Percentiles rank a stretch among this genome's conserved stretches.
Conservation (phyloP, 2,888 invertebrate genomes). For the Parasteatoda lunata region DNA sequence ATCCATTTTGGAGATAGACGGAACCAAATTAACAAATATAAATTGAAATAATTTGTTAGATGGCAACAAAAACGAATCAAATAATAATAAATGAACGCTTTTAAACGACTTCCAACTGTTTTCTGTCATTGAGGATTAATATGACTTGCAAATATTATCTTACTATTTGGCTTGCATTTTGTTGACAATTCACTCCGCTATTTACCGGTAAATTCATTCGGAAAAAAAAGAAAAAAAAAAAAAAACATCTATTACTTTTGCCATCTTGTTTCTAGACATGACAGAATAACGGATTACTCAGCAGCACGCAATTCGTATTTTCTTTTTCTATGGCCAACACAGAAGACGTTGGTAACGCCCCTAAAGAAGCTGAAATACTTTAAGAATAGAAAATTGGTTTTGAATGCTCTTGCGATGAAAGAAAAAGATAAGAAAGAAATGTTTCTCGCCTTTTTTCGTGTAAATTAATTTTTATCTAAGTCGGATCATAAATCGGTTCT, state of each 20-base stretch:
- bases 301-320: constrained; percentile 42
- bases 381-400: constrained; percentile 64
- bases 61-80: not conserved
- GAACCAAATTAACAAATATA: too few species aligned
- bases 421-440: constrained; percentile 44
- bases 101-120: not conserved
- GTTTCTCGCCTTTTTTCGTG: constrained; percentile 50
- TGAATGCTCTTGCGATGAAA: constrained; percentile 54
- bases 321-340: not conserved
- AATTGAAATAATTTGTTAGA: not conserved
- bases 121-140: constrained; percentile 16
- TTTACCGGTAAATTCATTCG: constrained; percentile 60
- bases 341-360: constrained; percentile 38
- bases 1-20: too few species aligned
- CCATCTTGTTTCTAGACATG: constrained; percentile 58
- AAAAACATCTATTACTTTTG: constrained; percentile 65
- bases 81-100: not conserved
- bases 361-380: constrained; percentile 34
- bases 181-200: constrained; percentile 65
- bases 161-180: constrained; percentile 60
- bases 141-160: constrained; percentile 42
- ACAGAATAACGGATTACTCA: constrained; percentile 66
- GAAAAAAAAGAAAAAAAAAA: constrained; percentile 34
- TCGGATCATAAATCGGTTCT: constrained; percentile 21
- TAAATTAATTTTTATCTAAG: constrained; percentile 65